Evolutionary conservation across 1,140 invertebrate genomes (phyloP).

Genomic region (Vollenhovia emeryi): DNA sequence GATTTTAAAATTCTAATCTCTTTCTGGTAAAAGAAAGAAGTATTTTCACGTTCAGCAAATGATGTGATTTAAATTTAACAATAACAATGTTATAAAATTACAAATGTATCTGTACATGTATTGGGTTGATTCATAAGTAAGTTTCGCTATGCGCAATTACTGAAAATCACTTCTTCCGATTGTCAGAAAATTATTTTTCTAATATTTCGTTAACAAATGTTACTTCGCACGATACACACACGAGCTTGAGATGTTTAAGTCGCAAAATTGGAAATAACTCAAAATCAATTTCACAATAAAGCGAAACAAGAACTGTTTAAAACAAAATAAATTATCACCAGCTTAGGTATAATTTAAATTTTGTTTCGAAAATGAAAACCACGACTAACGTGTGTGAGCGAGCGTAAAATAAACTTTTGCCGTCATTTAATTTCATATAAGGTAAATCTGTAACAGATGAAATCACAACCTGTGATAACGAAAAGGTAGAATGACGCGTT

Average conservation of each 20-base stretch:
- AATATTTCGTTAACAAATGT: no score
- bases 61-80: not conserved
- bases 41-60: not conserved
- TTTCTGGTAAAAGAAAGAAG: not conserved
- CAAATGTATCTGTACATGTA: not conserved
- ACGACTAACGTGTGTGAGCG: not conserved
- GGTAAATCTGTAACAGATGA: slow-evolving; percentile 21
- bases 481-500: not conserved
- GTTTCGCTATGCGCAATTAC: no score
- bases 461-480: slow-evolving; percentile 6
- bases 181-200: no score
- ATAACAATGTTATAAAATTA: not conserved
- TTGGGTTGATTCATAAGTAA: no score
- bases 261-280: not conserved
- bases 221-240: not conserved
- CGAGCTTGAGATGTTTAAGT: no score
- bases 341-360: not conserved
- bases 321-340: not conserved
- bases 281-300: not conserved
- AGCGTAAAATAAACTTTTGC: not conserved
- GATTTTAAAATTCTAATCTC: not conserved
- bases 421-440: not conserved
- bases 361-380: not conserved
- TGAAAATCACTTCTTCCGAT: no score
- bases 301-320: not conserved